Percentiles rank a stretch among this genome's conserved stretches.
Evolutionary conservation across 1,140 invertebrate genomes (phyloP).

Genomic region (Maniola jurtina): DNA sequence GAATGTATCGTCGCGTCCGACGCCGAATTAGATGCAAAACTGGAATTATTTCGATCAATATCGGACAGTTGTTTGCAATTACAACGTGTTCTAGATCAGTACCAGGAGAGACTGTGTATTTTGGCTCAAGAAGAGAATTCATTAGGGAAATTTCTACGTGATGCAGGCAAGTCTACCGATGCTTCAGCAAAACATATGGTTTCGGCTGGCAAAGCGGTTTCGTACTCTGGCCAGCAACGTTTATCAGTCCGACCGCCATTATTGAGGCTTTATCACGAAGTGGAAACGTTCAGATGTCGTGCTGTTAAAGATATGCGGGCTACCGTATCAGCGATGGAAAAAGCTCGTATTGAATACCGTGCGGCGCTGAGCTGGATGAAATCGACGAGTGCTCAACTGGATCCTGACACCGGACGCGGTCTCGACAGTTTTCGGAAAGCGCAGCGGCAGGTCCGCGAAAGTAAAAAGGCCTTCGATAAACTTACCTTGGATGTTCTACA

Average conservation of each 20-base stretch:
- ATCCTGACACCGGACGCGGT: slow-evolving; percentile 97
- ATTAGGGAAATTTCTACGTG: slow-evolving; percentile 96
- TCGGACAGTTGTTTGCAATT: slow-evolving; percentile 94
- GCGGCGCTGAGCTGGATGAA: slow-evolving; percentile 99
- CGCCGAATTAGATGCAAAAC: slow-evolving; percentile 97
- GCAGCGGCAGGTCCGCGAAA: slow-evolving; percentile 85
- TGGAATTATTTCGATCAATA: slow-evolving; percentile 97
- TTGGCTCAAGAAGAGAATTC: slow-evolving; percentile 97
- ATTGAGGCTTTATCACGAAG: slow-evolving; percentile 93
- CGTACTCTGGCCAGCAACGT: slow-evolving; percentile 97
- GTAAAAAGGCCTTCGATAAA: slow-evolving; percentile 95
- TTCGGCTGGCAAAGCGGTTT: slow-evolving; percentile 95
- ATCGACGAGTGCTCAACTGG: slow-evolving; percentile 95
- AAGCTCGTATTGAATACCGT: slow-evolving; percentile 96
- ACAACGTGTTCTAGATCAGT: slow-evolving; percentile 94
- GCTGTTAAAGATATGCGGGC: slow-evolving; percentile 95
- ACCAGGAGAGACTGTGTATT: slow-evolving; percentile 95
- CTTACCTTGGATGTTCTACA: slow-evolving; percentile 97
- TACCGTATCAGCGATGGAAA: slow-evolving; percentile 97
- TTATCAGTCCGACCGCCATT: slow-evolving; percentile 92
- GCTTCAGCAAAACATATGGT: slow-evolving; percentile 94
- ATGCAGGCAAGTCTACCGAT: slow-evolving; percentile 92
- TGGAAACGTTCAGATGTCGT: slow-evolving; percentile 96
- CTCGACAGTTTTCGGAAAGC: slow-evolving; percentile 97
- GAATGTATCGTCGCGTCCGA: slow-evolving; percentile 97